Conservation (phyloP, 1,140 invertebrate genomes). For the Musca vetustissima region DNA sequence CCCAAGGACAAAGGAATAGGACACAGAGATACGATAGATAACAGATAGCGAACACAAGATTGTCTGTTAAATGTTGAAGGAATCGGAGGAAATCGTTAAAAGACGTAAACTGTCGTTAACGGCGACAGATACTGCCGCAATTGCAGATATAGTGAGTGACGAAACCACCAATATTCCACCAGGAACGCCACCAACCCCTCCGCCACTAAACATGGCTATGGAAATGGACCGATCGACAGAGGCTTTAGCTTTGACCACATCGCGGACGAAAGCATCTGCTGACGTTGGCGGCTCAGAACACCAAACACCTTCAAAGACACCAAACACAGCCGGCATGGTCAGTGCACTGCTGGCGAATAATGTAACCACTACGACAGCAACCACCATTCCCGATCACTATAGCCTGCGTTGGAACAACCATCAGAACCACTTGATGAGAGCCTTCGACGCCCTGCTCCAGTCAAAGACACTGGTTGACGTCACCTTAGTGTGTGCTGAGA, state of each 20-base stretch:
- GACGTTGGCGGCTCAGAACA: background rate
- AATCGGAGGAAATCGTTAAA: slow-evolving; percentile 48
- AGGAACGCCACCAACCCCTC: slow-evolving; percentile 48
- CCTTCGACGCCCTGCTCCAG: slow-evolving; percentile 82
- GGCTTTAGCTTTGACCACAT: slow-evolving; percentile 6
- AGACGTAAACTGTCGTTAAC: slow-evolving; percentile 46
- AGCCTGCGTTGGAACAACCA: slow-evolving; percentile 92
- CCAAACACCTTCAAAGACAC: slow-evolving; percentile 15
- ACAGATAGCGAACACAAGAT: background rate
- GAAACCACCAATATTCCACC: slow-evolving; percentile 37
- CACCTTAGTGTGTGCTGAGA: slow-evolving; percentile 83
- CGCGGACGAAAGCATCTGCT: slow-evolving; percentile 3
- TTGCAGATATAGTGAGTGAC: slow-evolving; percentile 1
- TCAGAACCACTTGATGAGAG: slow-evolving; percentile 79
- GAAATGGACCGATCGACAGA: slow-evolving; percentile 7
- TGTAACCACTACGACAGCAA: slow-evolving; percentile 49
- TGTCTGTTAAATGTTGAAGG: slow-evolving; percentile 44
- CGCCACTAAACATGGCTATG: slow-evolving; percentile 43
- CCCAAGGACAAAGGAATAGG: too few species aligned
- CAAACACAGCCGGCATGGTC: background rate
- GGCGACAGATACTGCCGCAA: slow-evolving; percentile 6
- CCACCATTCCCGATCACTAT: slow-evolving; percentile 75
- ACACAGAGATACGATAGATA: background rate
- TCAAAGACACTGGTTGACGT: slow-evolving; percentile 85
- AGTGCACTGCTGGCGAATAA: slow-evolving; percentile 6